Conservation (phyloP, 2,888 invertebrate genomes). For the Allacma fusca region DNA sequence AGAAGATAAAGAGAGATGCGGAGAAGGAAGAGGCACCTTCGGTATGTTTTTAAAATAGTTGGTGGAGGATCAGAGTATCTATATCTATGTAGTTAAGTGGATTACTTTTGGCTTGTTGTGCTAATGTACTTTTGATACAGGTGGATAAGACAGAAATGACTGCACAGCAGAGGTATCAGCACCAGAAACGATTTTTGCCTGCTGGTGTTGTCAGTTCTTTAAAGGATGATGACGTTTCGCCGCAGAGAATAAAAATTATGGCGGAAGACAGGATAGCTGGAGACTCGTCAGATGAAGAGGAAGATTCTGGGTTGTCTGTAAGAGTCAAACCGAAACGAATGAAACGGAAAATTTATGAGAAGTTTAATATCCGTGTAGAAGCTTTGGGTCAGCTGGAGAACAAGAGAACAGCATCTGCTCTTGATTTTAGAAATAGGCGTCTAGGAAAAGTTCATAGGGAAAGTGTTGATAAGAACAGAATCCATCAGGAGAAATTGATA, state of each 20-base stretch:
- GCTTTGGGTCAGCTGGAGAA: conserved; percentile 45
- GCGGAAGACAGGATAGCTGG: background rate
- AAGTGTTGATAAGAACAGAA: conserved; percentile 45
- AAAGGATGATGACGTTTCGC: background rate
- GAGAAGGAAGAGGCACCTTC: too few relatives aligned
- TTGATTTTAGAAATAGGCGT: conserved; percentile 51
- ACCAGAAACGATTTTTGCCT: conserved; percentile 28
- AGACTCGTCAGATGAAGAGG: background rate
- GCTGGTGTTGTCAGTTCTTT: conserved; percentile 24
- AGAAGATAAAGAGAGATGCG: background rate
- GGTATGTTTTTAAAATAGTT: too few relatives aligned
- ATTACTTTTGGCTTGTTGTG: too few relatives aligned
- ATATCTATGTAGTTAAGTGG: background rate
- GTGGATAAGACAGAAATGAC: background rate
- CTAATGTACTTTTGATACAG: background rate
- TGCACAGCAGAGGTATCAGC: conserved; percentile 6
- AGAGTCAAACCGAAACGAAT: conserved; percentile 21
- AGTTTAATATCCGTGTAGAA: conserved; percentile 54
- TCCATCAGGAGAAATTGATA: conserved; percentile 54
- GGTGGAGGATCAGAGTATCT: too few relatives aligned
- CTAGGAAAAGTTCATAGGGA: conserved; percentile 53
- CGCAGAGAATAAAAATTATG: too few relatives aligned
- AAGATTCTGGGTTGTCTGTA: background rate
- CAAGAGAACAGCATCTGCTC: conserved; percentile 48
- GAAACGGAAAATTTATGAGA: conserved; percentile 35